These are phyloP conservation scores for Gryllus longicercus DNA, from an alignment of 2,888 invertebrate species.

Conservation along the genomic window DNA sequence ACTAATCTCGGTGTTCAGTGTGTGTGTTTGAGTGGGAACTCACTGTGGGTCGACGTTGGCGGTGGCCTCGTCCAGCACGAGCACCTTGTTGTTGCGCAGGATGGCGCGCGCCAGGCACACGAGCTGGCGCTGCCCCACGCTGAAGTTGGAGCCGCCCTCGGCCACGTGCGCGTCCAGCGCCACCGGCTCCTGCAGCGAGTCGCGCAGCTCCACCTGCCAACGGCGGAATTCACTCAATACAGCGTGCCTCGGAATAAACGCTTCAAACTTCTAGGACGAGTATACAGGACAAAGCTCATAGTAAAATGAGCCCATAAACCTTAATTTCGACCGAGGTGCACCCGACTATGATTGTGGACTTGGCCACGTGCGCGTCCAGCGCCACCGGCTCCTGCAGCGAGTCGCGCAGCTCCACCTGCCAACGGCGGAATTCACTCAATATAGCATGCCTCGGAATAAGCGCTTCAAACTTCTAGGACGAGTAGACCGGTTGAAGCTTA, in stretches of 20 bases:
- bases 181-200: constrained; percentile 56
- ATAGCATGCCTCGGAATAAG: too few species aligned
- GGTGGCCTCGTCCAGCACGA: constrained; percentile 89
- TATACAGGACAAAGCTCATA: too few species aligned
- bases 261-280: too few species aligned
- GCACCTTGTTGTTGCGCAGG: constrained; percentile 74
- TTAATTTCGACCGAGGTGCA: constrained; percentile 43
- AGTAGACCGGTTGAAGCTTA: too few species aligned
- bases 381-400: constrained; percentile 57
- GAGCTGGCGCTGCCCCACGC: constrained; percentile 85
- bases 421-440: not conserved
- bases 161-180: constrained; percentile 67
- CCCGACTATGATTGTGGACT: too few species aligned
- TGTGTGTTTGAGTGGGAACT: constrained; percentile 41
- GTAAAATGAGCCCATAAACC: too few species aligned
- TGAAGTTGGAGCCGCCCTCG: constrained; percentile 79
- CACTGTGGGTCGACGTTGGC: constrained; percentile 85
- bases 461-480: too few species aligned
- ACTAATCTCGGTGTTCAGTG: too few species aligned
- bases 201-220: constrained; percentile 69
- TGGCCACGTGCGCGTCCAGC: constrained; percentile 67
- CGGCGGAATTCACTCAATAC: not conserved
- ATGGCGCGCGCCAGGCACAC: constrained; percentile 88
- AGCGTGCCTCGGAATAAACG: too few species aligned
- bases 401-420: constrained; percentile 71